Base-by-base conservation (phyloP, 23 tunicate species). In the Halocynthia roretzi region DNA sequence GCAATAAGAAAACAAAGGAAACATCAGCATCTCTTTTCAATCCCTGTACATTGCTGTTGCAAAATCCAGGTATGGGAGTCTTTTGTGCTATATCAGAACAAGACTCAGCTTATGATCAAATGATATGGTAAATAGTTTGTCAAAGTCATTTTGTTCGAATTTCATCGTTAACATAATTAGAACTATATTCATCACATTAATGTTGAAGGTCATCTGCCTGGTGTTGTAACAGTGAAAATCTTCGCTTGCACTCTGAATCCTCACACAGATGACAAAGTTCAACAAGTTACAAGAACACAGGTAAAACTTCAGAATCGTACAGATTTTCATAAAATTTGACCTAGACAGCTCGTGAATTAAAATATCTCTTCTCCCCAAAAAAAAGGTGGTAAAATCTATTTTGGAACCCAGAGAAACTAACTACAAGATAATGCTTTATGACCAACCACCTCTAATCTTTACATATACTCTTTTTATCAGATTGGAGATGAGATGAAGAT, bases 41-140 rank as follows among this genome's bases (percentile, higher is more conserved):
- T 54, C 90, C 90, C 8, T 85, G 71, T 56, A 90, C 97, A 15
- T 53, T 90, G 57, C 72, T 90, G 8, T 56, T 90, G 23, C 82
- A 81, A 68, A 90, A 90, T 60, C 90, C 86, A 76, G 90, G 97
- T 90, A 52, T 7, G 81, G 49, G 5, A 14, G 18, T 44, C 5
- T 72, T 2, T 67, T 67, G 64, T n/a, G n/a, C 44, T 31, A 31
- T 31, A 31, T 31, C 44, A 31, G 44, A 31, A 31, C 44, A 31
- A 31, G 44, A 4, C 44, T 31, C 4, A 31, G 44, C 44, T 31
- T 31, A 31, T 31, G 44, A 31, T 31, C 44, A 31, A 31, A 31
- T 60, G 17, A 18, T 2, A 60, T 60, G 64, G 4, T 60, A 15
- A 15, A 15, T 60, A 18, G 18, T n/a, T 60, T 4, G 4, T 60